Evolutionary conservation across 2,797 vertebrate genomes (phyloP).

Genomic region (Gila robusta): DNA sequence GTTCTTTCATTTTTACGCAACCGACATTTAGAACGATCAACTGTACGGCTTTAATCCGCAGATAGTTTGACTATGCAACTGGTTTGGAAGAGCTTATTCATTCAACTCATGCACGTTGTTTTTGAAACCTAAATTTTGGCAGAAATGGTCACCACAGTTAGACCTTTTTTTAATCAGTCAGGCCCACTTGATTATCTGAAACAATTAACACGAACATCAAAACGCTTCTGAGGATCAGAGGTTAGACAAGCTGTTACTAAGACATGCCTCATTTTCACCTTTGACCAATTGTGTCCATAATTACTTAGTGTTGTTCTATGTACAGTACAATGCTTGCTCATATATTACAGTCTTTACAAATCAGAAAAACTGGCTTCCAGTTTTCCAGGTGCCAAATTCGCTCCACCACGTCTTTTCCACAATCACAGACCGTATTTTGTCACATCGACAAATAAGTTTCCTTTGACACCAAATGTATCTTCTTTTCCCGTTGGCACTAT

Average conservation of each 20-base stretch:
- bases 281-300: conserved; percentile 51
- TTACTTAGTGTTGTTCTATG: conserved; percentile 44
- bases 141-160: conserved; percentile 47
- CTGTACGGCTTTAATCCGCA: conserved; percentile 60
- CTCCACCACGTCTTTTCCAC: background rate
- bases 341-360: conserved; percentile 53
- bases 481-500: conserved; percentile 42
- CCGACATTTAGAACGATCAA: conserved; percentile 52
- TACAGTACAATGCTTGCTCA: conserved; percentile 51
- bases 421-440: background rate
- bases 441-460: background rate
- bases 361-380: conserved; percentile 21
- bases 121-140: conserved; percentile 65
- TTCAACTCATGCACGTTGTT: conserved; percentile 78
- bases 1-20: conserved; percentile 60
- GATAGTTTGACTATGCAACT: conserved; percentile 70
- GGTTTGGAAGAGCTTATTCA: conserved; percentile 75
- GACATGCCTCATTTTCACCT: conserved; percentile 56
- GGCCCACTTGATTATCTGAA: conserved; percentile 48
- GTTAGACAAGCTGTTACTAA: conserved; percentile 44
- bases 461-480: conserved; percentile 29
- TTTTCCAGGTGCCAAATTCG: background rate
- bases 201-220: conserved; percentile 54
- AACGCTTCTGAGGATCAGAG: conserved; percentile 52
- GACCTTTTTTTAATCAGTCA: conserved; percentile 33